phyloP scores from a whole-genome alignment of 2,797 vertebrate species.

The Chaunax sp. region DNA sequence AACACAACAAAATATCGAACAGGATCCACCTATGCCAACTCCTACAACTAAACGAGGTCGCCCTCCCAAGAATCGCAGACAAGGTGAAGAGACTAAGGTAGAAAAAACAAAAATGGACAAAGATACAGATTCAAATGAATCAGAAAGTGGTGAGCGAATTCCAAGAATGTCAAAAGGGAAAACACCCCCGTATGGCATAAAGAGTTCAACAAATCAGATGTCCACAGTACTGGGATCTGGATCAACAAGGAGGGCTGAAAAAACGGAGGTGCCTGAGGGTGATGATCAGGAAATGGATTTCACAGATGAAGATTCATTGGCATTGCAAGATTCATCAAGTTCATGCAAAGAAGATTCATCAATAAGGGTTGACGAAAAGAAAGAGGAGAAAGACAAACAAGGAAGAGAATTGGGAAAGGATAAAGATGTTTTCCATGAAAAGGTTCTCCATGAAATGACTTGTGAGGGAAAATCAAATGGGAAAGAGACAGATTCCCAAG shows the following conservation, averaged over 20 bases:
- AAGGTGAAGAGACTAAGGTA: slow-evolving; percentile 86
- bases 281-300: slow-evolving; percentile 77
- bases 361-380: slow-evolving; percentile 76
- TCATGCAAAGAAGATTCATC: slow-evolving; percentile 63
- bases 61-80: slow-evolving; percentile 92
- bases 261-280: slow-evolving; percentile 77
- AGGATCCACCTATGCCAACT: slow-evolving; percentile 81
- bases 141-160: slow-evolving; percentile 80
- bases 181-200: slow-evolving; percentile 87
- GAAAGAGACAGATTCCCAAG: slow-evolving; percentile 55
- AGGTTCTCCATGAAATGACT: slow-evolving; percentile 54
- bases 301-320: slow-evolving; percentile 53
- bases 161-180: slow-evolving; percentile 88
- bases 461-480: slow-evolving; percentile 72
- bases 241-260: slow-evolving; percentile 87
- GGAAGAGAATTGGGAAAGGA: slow-evolving; percentile 64
- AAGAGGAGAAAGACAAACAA: slow-evolving; percentile 82
- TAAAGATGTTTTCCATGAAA: slow-evolving; percentile 57
- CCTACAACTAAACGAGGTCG: slow-evolving; percentile 86
- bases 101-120: slow-evolving; percentile 86
- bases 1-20: slow-evolving; percentile 70
- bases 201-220: slow-evolving; percentile 76
- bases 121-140: slow-evolving; percentile 88
- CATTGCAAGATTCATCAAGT: slow-evolving; percentile 59
- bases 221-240: slow-evolving; percentile 66